Conservation (phyloP, 2,888 invertebrate species). For the Brachylomia viminalis region DNA sequence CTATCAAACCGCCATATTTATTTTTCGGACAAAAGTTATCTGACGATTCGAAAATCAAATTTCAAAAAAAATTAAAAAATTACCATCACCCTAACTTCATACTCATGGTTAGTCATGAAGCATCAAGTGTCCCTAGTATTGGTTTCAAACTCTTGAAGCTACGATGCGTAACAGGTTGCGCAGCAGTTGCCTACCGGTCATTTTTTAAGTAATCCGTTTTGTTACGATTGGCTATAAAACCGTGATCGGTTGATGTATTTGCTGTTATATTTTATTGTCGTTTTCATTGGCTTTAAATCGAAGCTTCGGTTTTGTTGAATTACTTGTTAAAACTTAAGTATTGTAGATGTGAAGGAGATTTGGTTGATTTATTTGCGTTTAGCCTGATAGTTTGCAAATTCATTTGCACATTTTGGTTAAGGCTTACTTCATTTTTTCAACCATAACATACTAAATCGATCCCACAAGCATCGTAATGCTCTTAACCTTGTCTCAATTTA, state of each 20-base stretch:
- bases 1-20: too few species aligned
- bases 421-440: too few species aligned
- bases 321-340: slow-evolving; percentile 16
- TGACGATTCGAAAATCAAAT: too few species aligned
- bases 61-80: too few species aligned
- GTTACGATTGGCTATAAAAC: slow-evolving; percentile 41
- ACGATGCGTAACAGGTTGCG: slow-evolving; percentile 15
- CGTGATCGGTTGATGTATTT: slow-evolving; percentile 40
- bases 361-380: background rate
- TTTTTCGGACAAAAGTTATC: too few species aligned
- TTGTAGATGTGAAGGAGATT: background rate
- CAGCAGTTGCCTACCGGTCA: slow-evolving; percentile 14
- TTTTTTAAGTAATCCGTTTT: slow-evolving; percentile 53
- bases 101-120: too few species aligned
- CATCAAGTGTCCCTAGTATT: slow-evolving; percentile 1
- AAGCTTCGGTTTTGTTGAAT: slow-evolving; percentile 2
- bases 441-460: too few species aligned
- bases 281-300: slow-evolving; percentile 38
- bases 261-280: slow-evolving; percentile 40
- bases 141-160: slow-evolving; percentile 14
- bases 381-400: background rate
- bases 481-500: too few species aligned
- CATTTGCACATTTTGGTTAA: background rate
- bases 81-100: too few species aligned
- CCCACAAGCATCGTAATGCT: background rate